These are phyloP conservation scores for Pegea sp. DNA, from an alignment of 23 tunicate genomes.

Conservation along the genomic window DNA sequence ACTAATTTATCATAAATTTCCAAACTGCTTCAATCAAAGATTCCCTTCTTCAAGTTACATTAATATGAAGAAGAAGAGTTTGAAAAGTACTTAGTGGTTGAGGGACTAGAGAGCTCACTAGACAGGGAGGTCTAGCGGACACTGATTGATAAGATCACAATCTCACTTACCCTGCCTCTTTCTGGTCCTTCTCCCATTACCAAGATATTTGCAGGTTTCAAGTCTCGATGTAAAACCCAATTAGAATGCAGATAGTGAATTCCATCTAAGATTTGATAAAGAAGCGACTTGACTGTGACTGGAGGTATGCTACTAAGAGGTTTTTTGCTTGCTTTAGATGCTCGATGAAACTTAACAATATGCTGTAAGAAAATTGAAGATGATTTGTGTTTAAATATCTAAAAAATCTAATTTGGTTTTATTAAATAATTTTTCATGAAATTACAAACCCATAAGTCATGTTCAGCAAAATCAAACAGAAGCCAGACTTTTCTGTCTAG, in stretches of 20 bases:
- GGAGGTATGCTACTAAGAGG: constrained; percentile 58
- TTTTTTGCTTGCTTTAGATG: constrained; percentile 67
- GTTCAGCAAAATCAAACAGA: constrained; percentile 92
- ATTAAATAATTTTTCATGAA: neutral
- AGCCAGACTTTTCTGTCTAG: constrained; percentile 88
- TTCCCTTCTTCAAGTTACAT: too few relatives aligned
- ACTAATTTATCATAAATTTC: too few relatives aligned
- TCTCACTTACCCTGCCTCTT: constrained; percentile 60
- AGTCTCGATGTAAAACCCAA: constrained; percentile 94
- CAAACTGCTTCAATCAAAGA: too few relatives aligned
- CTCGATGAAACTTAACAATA: constrained; percentile 89
- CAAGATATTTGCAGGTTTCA: constrained; percentile 92
- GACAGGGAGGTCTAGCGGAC: too few relatives aligned
- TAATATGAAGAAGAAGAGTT: too few relatives aligned
- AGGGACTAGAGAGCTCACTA: too few relatives aligned
- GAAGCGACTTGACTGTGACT: constrained; percentile 73
- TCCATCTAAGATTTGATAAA: constrained; percentile 92
- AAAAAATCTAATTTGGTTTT: neutral
- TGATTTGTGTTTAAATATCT: neutral
- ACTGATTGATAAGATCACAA: too few relatives aligned
- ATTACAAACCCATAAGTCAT: constrained; percentile 80
- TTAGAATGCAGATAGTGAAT: constrained; percentile 84
- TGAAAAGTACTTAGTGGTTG: too few relatives aligned
- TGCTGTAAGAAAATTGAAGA: constrained; percentile 22
- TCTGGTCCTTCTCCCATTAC: constrained; percentile 99